Conservation (phyloP, 2,888 invertebrate species). For the Troides oblongomaculatus region DNA sequence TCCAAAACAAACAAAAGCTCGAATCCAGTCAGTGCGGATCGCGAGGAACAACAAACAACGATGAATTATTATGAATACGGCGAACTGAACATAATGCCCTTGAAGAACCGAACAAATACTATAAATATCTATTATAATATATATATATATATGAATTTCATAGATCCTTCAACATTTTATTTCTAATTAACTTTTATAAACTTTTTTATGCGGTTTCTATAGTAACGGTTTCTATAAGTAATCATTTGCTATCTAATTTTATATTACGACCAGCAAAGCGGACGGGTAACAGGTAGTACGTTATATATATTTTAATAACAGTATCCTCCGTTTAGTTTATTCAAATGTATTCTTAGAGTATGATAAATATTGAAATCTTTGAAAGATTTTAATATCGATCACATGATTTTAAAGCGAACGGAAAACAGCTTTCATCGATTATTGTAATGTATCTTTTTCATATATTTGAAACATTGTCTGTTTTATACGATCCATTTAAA, state of each 20-base stretch:
- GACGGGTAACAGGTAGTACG: too few relatives aligned
- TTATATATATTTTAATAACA: constrained; percentile 22
- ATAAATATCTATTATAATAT: too few relatives aligned
- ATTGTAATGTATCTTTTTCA: constrained; percentile 6
- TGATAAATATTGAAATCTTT: constrained; percentile 24
- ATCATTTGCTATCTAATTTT: too few relatives aligned
- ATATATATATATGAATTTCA: too few relatives aligned
- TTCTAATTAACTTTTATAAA: too few relatives aligned
- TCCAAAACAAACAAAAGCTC: constrained; percentile 36
- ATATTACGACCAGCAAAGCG: too few relatives aligned
- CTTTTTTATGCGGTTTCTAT: too few relatives aligned
- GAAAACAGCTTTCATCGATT: constrained; percentile 18
- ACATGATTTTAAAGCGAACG: constrained; percentile 18
- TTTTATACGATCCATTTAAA: background rate
- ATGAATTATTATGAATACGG: constrained; percentile 22
- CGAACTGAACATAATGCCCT: constrained; percentile 25
- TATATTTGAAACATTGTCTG: background rate
- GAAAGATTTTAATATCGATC: background rate
- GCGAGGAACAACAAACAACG: constrained; percentile 29
- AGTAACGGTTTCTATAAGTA: too few relatives aligned
- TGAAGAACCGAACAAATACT: constrained; percentile 27
- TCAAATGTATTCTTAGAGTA: constrained; percentile 11
- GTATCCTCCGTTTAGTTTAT: constrained; percentile 19
- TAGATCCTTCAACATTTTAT: too few relatives aligned
- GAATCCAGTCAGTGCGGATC: background rate